These are phyloP conservation scores for Peromyscus maniculatus DNA, from an alignment of 2,113 vertebrate species.

Conservation along the genomic window DNA sequence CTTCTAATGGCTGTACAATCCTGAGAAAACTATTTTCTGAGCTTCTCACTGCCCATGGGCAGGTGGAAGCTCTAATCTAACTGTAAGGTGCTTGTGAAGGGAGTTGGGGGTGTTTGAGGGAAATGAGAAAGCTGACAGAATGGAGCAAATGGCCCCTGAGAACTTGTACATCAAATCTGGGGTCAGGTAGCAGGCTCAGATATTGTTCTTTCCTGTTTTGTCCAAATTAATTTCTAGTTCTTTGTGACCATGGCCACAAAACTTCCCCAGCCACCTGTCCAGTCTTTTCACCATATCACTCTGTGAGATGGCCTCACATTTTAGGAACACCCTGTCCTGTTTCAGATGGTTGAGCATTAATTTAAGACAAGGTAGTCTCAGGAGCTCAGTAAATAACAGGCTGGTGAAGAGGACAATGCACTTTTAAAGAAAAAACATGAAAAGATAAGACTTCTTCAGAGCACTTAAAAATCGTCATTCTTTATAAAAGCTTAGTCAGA, in stretches of 20 bases:
- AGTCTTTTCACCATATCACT: background rate
- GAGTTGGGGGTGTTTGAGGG: background rate
- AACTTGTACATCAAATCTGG: background rate
- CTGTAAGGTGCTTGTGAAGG: background rate
- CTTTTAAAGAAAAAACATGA: slow-evolving; percentile 44
- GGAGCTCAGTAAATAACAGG: slow-evolving; percentile 48
- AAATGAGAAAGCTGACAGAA: background rate
- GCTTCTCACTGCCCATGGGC: background rate
- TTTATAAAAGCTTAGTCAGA: background rate
- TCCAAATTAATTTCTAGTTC: background rate
- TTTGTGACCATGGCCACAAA: background rate
- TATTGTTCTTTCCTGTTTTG: slow-evolving; percentile 39
- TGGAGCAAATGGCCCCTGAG: background rate
- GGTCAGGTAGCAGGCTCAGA: background rate
- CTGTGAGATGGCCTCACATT: background rate
- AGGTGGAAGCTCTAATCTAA: background rate
- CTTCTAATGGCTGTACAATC: background rate
- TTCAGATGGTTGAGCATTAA: slow-evolving; percentile 45
- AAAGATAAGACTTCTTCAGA: slow-evolving; percentile 26
- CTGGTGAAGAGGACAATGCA: slow-evolving; percentile 16
- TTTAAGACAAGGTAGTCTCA: slow-evolving; percentile 65
- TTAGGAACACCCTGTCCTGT: slow-evolving; percentile 21
- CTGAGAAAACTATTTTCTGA: slow-evolving; percentile 13
- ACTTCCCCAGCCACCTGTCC: background rate
- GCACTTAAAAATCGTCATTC: slow-evolving; percentile 12